Evolutionary conservation across 2,888 invertebrate species (phyloP).

Genomic region (Priocnemis perturbator): DNA sequence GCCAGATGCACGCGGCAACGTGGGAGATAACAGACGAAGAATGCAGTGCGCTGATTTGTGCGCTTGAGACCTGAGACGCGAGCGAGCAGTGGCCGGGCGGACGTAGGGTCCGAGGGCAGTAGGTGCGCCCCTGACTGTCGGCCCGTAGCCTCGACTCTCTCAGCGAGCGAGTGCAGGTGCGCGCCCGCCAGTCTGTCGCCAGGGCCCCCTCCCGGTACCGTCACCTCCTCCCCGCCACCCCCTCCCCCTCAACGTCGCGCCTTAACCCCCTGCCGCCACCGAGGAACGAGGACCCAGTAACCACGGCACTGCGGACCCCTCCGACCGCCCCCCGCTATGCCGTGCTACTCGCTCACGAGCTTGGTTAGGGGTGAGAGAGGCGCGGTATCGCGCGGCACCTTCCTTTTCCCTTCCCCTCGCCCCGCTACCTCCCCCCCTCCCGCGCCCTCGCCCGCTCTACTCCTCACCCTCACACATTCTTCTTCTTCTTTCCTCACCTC

Average conservation of each 20-base stretch:
- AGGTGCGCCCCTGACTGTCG: conserved; percentile 69
- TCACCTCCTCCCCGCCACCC: conserved; percentile 35
- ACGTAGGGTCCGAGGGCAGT: conserved; percentile 45
- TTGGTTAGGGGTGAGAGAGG: conserved; percentile 36
- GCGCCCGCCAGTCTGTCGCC: conserved; percentile 74
- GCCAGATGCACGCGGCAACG: conserved; percentile 21
- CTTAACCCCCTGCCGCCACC: conserved; percentile 11
- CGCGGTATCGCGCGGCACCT: conserved; percentile 34
- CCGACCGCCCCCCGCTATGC: conserved; percentile 42
- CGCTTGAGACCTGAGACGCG: no score
- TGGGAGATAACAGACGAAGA: conserved; percentile 40
- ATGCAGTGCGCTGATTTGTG: conserved; percentile 61
- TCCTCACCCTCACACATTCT: conserved; percentile 15
- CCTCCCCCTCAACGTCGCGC: conserved; percentile 13
- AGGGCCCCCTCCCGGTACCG: conserved; percentile 54
- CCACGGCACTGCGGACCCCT: conserved; percentile 51
- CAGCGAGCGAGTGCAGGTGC: conserved; percentile 69
- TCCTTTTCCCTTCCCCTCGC: conserved; percentile 9
- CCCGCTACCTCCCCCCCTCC: conserved; percentile 3
- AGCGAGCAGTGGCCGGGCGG: conserved; percentile 30
- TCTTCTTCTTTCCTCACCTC: conserved; percentile 19
- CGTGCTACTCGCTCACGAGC: background rate
- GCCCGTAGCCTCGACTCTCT: conserved; percentile 53
- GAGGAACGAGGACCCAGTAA: conserved; percentile 33
- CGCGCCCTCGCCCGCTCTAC: conserved; percentile 3